These are phyloP conservation scores for Germaria angustata DNA, from an alignment of 2,888 invertebrate genomes.

Conservation along the genomic window DNA sequence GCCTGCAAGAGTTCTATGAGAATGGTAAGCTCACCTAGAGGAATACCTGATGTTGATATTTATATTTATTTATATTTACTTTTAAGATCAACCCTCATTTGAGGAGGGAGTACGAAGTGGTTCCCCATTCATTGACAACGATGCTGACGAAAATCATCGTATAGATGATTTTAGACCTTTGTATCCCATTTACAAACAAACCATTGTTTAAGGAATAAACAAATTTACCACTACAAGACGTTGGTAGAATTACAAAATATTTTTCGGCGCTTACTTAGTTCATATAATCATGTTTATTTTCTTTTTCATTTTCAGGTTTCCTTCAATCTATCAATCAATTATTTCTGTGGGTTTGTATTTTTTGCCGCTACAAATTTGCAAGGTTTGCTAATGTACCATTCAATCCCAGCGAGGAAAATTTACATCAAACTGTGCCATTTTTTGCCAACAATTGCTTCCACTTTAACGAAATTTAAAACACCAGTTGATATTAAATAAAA, in stretches of 20 bases:
- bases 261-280: not conserved
- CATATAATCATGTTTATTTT: not conserved
- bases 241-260: not conserved
- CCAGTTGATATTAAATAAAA: not conserved
- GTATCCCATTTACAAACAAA: conserved; percentile 70
- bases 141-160: conserved; percentile 68
- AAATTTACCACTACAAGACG: not conserved
- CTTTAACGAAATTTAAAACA: conserved; percentile 19
- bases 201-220: conserved; percentile 29
- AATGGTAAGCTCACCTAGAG: conserved; percentile 54
- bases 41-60: not conserved
- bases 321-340: not conserved
- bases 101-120: conserved; percentile 70
- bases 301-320: not conserved
- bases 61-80: not conserved
- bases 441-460: conserved; percentile 35
- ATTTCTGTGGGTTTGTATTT: not conserved
- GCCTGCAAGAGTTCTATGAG: conserved; percentile 38
- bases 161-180: conserved; percentile 69
- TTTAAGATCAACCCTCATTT: conserved; percentile 71
- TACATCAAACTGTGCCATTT: conserved; percentile 4
- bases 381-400: not conserved
- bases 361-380: not conserved
- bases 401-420: not conserved
- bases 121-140: conserved; percentile 69